A percentile compares a stretch with the other conserved stretches of the same genome.
These are phyloP conservation scores for Uropsilus gracilis DNA, from an alignment of 2,113 vertebrate genomes.

Conservation along the genomic window DNA sequence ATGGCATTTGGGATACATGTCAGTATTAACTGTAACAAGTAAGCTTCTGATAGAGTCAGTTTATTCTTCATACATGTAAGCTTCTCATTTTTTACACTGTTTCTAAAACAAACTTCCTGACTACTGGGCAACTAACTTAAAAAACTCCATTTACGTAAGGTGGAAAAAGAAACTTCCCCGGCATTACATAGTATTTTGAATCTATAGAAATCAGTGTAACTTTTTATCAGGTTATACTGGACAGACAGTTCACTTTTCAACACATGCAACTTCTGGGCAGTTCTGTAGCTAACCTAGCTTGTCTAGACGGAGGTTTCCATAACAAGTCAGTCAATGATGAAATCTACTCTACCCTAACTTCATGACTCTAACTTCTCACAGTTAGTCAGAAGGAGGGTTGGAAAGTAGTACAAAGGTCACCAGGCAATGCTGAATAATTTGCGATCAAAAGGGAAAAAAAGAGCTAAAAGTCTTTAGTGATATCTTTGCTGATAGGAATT, in stretches of 20 bases:
- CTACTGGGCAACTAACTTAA: not conserved
- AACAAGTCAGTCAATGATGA: not conserved
- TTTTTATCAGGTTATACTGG: not conserved
- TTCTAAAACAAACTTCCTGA: too few relatives aligned
- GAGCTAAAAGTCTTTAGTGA: not conserved
- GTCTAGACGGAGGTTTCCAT: not conserved
- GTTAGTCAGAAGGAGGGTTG: not conserved
- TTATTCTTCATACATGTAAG: not conserved
- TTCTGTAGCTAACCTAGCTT: not conserved
- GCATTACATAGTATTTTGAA: not conserved
- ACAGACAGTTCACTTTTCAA: not conserved
- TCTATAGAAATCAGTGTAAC: not conserved
- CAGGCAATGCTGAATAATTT: not conserved
- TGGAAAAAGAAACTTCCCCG: not conserved
- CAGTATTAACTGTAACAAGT: not conserved
- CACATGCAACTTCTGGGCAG: not conserved
- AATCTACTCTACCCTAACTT: conserved; percentile 27
- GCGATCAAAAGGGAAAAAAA: not conserved
- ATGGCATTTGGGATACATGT: not conserved
- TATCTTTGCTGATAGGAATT: not conserved
- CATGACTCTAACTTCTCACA: not conserved
- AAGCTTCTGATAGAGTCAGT: not conserved
- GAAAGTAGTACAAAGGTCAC: not conserved
- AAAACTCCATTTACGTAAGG: not conserved
- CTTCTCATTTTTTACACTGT: too few relatives aligned